Evolutionary conservation across 2,888 invertebrate species (phyloP), one percentile per base, ranked within the genome.

Genomic region (Noctua janthe): DNA sequence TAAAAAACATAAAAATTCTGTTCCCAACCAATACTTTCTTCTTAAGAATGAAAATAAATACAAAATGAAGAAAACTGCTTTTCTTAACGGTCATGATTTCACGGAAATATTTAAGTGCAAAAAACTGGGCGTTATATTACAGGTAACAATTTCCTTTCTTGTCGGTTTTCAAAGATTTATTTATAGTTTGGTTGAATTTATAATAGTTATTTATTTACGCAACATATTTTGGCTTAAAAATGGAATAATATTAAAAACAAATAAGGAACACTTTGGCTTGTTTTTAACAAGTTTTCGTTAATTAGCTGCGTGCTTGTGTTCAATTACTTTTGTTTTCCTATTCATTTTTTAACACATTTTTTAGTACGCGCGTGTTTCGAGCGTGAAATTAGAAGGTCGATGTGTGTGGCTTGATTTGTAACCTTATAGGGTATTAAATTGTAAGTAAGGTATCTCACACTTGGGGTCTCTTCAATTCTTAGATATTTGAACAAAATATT

Each of bases 281-380:
- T 66, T 75, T 71, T 85, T 78, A 85, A 59, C 78, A 76, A 67
- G 54, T 74, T 82, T 76, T 69, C 4, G 75, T 71, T 35, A 81
- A 84, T 72, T 23, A 56, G 51, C 1, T 71, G 85, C 85, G 85
- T 82, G 82, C 59, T 75, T 74, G 76, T 64, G 39, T 62, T 69
- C 78, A 82, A 82, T 85, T 78, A 85, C 62, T 77, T 75, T 71
- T 66, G 74, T 73, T 80, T 86, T 74, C 72, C 74, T 77, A 86
- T 56, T 74, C 39, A 72, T 77, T 83, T 35, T 77, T 13, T 77
- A 77, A 77, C 85, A 83, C 75, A 56, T 80, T 83, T 59, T 67
- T 51, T 51, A 39, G 62, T 56, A 35, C 11, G 70, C 47, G 64
- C 72, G 66, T 85, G 74, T 73, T 75, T 20, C 59, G 74, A 51